phyloP scores from a whole-genome alignment of 2,888 invertebrate species.

The Coleophora flavipennella region DNA sequence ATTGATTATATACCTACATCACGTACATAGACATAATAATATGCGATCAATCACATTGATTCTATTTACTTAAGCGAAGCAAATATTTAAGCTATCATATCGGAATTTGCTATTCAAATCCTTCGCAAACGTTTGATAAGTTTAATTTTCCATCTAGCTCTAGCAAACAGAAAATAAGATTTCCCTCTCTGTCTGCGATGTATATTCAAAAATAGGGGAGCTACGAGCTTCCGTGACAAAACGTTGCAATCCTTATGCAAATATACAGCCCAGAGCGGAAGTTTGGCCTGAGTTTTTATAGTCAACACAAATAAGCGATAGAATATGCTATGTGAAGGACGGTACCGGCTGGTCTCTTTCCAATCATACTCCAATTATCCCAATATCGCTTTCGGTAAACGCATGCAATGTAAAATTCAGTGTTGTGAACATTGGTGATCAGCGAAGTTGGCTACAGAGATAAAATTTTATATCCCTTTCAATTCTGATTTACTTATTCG shows the following conservation, averaged over 20 bases:
- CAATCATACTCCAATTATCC: slow-evolving; percentile 55
- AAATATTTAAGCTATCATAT: slow-evolving; percentile 46
- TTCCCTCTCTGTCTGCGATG: neutral
- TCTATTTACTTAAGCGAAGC: slow-evolving; percentile 7
- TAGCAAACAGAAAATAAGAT: neutral
- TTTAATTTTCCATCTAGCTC: neutral
- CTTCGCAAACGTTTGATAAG: slow-evolving; percentile 24
- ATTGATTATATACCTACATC: neutral
- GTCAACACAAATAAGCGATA: neutral
- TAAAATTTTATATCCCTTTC: slow-evolving; percentile 5
- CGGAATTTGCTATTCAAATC: slow-evolving; percentile 45
- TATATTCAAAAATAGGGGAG: neutral
- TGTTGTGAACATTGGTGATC: no score
- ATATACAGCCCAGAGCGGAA: neutral
- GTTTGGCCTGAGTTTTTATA: neutral
- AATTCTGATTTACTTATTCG: no score
- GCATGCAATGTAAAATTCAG: slow-evolving; percentile 10
- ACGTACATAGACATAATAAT: neutral
- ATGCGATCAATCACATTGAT: slow-evolving; percentile 2
- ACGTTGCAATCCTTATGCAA: neutral
- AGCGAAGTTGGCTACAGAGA: slow-evolving; percentile 19
- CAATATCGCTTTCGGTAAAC: slow-evolving; percentile 39
- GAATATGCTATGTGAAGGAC: neutral
- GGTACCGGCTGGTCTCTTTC: slow-evolving; percentile 20
- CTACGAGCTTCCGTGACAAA: neutral